These are phyloP conservation scores for Rhinoraja longicauda DNA, from an alignment of 2,797 vertebrate species.

Conservation along the genomic window DNA sequence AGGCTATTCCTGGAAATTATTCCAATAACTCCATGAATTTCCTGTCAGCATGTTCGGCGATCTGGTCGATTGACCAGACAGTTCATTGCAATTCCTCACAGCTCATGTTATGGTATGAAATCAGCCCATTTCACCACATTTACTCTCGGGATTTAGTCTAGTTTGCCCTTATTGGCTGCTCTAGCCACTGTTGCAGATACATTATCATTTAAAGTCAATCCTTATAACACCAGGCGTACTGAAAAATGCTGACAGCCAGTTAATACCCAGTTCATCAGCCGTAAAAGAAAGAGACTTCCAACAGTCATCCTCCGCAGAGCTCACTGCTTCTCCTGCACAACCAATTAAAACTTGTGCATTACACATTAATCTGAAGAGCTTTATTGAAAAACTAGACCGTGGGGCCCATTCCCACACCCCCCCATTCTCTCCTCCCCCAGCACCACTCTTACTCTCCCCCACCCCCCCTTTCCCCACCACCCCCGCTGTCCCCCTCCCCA, in stretches of 20 bases:
- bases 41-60: too few relatives aligned
- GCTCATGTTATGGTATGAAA: not conserved
- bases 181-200: not conserved
- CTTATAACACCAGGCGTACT: not conserved
- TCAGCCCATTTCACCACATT: not conserved
- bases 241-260: not conserved
- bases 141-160: not conserved
- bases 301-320: not conserved
- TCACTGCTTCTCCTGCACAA: not conserved
- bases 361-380: not conserved
- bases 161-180: not conserved
- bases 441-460: too few relatives aligned
- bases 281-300: not conserved
- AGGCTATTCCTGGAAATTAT: too few relatives aligned
- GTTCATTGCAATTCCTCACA: not conserved
- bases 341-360: not conserved
- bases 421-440: too few relatives aligned
- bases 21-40: too few relatives aligned
- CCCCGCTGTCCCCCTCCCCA: too few relatives aligned
- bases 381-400: too few relatives aligned
- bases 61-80: not conserved
- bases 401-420: too few relatives aligned
- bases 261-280: too few relatives aligned
- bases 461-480: too few relatives aligned
- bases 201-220: not conserved